Evolutionary conservation across 2,888 invertebrate species (phyloP), one percentile per base, ranked within the genome.

Genomic region (Allygus modestus): DNA sequence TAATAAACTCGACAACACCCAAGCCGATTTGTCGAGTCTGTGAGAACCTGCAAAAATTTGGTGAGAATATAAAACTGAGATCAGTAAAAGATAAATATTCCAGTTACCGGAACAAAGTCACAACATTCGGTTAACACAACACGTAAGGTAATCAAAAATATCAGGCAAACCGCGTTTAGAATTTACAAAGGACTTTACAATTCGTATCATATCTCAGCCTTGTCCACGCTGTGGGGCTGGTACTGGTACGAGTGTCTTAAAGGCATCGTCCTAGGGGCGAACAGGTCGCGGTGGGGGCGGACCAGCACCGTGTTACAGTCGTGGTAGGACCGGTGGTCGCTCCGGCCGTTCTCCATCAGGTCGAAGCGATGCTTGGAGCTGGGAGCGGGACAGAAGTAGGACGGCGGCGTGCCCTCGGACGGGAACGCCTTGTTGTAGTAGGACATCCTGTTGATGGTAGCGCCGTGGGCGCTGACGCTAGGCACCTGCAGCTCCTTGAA

Each of bases 171-270:
- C n/a, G n/a, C n/a, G n/a, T n/a, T n/a, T n/a, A n/a, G n/a, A n/a
- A n/a, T n/a, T n/a, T n/a, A n/a, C n/a, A n/a, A n/a, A n/a, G n/a
- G 9, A 37, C 37, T 37, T 46, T 46, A 46, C 46, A 46, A 4
- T n/a, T 33, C 11, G 41, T 41, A 81, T 85, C 81, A 86, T 81
- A 88, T 88, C 82, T 88, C 88, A 33, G 88, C 88, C 79, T 87
- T 87, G 83, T 88, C 88, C 69, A 87, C 85, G 83, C 87, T 87
- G 82, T 87, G 86, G n/a, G 88, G 88, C 84, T 87, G 87, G 81
- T 88, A 88, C 84, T 85, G 87, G 15, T 83, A 58, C 9, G 84
- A 81, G 73, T 82, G 82, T 33, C 84, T 77, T 15, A 81, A 31
- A 26, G 85, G 85, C 61, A 81, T 81, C 15, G 83, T 83, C 73